Base-by-base conservation (phyloP, 2,888 invertebrate genomes). In the Leptopilina drosophilae region DNA sequence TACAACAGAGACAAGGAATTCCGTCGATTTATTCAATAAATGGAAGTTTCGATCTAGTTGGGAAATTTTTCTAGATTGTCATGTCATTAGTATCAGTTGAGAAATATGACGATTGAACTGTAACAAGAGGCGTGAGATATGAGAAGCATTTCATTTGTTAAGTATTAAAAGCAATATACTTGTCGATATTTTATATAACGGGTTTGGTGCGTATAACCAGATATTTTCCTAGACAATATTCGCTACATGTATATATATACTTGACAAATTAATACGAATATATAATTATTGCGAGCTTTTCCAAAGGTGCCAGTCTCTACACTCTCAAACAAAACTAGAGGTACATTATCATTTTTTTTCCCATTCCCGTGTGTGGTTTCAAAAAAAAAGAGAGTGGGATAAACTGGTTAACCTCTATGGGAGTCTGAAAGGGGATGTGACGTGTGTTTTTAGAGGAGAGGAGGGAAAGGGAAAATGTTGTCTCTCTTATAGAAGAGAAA, bases 351-450 rank as follows among this genome's bases (percentile, higher is more conserved):
- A 81, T 85, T 87, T 88, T 87, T 49, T 49, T 49, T 49, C 2
- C 49, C 0, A 9, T 46, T 11, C 12, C 49, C 12, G 4, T 86
- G 82, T 82, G 82, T 33, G 33, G 33, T 33, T 33, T 20, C 0
- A 33, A 33, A 33, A 33, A 82, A 86, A 88, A 88, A 86, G 87
- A 89, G 90, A 90, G 91, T 90, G 91, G 91, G 90, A 90, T 89
- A 90, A 91, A 91, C 91, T 90, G 90, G 91, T 91, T 91, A 90
- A 90, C 90, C 90, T 91, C 89, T 89, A 87, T 86, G 85, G 82
- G 79, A 84, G 83, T 80, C 83, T 82, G 86, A 84, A 82, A 82
- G 86, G 82, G 86, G 84, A 83, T 81, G 33, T 33, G 82, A 83
- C 81, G 84, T 85, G 81, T 78, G 20, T 81, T 69, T 33, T 33